Base-by-base conservation (phyloP, 2,113 vertebrate genomes). In the Mohoua ochrocephala region DNA sequence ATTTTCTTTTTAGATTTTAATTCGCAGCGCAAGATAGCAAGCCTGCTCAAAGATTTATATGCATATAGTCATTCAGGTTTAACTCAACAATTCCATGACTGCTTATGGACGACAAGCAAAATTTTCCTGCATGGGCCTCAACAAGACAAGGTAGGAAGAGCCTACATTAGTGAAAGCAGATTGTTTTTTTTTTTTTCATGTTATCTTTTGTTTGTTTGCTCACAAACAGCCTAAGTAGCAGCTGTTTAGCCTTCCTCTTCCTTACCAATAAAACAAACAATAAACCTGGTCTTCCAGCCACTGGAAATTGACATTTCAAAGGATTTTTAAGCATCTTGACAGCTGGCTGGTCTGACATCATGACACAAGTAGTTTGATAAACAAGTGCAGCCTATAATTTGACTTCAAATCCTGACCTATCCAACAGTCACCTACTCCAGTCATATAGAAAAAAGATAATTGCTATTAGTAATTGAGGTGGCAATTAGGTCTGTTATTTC, bases 131-230 rank as follows among this genome's bases (percentile, higher is more conserved):
- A 3, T 9, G 15, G 30, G 1, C 3, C 21, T 89, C 17, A 41
- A 5, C 2, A 33, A 49, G 26, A 9, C 2, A 50, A 37, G 1
- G 21, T 19, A 84, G 21, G 15, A 70, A 63, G 45, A 68, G 13
- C 8, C 13, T 30, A 11, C 10, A 17, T 37, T 69, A 84, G 10
- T 2, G 18, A 42, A 35, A 50, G 10, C 2, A 63, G 12, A 7
- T 39, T 37, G n/a, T 20, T 33, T 20, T 7, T 10, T 35, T 6
- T 22, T 47, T 76, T 70, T 77, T 30, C 8, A 14, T 59, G 26
- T 84, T 94, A 18, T 78, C 42, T 89, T 89, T 84, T 41, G 3
- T 60, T 89, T 91, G 14, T 84, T 94, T 95, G 28, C 50, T 78
- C 22, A 59, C 2, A 0, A 52, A 35, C 11, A 42, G 4, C 35